A percentile compares a stretch with the other conserved stretches of the same genome.
These are phyloP conservation scores for Calameuta pallipes DNA, from an alignment of 2,888 invertebrate species.

Conservation along the genomic window DNA sequence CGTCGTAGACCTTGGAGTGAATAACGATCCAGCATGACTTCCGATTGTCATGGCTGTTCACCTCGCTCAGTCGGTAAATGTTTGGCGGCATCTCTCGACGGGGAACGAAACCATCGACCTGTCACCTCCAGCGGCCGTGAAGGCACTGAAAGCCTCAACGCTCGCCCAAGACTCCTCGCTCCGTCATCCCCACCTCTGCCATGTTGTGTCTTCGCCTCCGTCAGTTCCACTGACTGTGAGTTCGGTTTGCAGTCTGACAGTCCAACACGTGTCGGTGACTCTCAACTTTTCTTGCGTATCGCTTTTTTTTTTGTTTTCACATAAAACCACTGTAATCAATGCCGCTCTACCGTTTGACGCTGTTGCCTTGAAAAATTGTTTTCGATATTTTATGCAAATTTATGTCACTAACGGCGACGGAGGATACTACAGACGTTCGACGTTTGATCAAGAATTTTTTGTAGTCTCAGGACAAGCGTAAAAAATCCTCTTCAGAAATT, in stretches of 20 bases:
- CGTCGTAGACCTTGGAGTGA: slow-evolving; percentile 19
- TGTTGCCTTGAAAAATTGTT: too few species aligned
- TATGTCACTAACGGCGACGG: too few species aligned
- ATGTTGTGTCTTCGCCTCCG: neutral
- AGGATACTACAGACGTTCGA: too few species aligned
- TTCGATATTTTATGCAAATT: too few species aligned
- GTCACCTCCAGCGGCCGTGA: neutral
- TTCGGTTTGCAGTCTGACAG: neutral
- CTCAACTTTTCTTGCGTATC: neutral
- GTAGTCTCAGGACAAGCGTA: too few species aligned
- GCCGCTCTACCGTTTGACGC: neutral
- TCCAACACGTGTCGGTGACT: neutral
- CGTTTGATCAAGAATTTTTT: too few species aligned
- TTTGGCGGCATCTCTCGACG: slow-evolving; percentile 7
- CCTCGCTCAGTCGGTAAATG: slow-evolving; percentile 9
- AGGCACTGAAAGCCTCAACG: neutral
- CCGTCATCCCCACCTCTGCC: neutral
- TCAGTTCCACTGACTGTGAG: neutral
- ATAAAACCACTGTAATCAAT: neutral
- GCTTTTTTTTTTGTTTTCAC: neutral
- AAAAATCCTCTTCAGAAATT: too few species aligned
- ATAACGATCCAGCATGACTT: slow-evolving; percentile 19
- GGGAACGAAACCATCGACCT: neutral
- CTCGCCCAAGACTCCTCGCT: neutral
- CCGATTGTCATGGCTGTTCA: slow-evolving; percentile 8